Evolutionary conservation across 2,888 invertebrate genomes (phyloP), one percentile per base, ranked within the genome.

Genomic region (Neoscelio sp.): DNA sequence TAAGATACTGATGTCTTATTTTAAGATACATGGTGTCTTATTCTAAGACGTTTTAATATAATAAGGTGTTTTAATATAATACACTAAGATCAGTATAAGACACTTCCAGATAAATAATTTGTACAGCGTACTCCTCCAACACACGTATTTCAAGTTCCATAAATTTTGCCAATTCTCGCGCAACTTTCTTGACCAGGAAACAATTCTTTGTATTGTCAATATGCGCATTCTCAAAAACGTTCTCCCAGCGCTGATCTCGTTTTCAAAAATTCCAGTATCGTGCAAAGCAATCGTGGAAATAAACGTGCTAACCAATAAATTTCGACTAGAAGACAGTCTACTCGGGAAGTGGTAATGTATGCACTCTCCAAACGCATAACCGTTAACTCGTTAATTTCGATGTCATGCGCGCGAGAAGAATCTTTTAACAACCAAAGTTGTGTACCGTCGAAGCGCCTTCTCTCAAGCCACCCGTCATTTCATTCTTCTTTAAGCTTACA

Each of bases 361-460:
- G 70, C 71, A 71, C 52, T 54, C 58, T 48, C 65, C 30, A 44
- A 60, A 44, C 70, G 44, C 62, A 56, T 64, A 30, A 77, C 77
- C 77, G 77, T 77, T 77, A 77, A 40, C 64, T 77, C 65, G 77
- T 77, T 70, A 71, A 77, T 77, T 71, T 60, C 71, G 54, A 13
- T 28, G 70, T 70, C 70, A 48, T 28, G 54, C 54, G 15, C 18
- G 35, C 2, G 38, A 60, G 17, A 44, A 30, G 67, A 58, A 58
- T 38, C 52, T 40, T 52, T 33, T 12, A 8, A 40, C 30, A n/a
- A 18, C 18, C 35, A 33, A 42, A 48, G 38, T 23, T 23, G 3
- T 23, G 6, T 23, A 23, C 6, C 23, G 23, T 23, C 23, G 23
- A 38, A 48, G 62, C 33, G 26, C 12, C 30, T 15, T 20, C 33